Conservation (phyloP, 2,113 vertebrate species). For the Corythoichthys intestinalis region DNA sequence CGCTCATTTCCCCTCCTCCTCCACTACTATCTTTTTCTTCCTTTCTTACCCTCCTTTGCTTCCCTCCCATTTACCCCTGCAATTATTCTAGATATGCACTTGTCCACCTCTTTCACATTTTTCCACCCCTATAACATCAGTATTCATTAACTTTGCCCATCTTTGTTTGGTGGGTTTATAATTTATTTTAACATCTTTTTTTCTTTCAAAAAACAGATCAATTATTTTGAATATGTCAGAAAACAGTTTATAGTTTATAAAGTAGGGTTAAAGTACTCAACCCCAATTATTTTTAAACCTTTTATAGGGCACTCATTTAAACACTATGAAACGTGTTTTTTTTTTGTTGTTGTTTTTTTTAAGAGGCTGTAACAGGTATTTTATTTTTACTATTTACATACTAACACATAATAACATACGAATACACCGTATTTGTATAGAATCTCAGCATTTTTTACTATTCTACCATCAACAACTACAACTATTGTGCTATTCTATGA, state of each 20-base stretch:
- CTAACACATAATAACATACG: no score
- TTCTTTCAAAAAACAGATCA: not conserved
- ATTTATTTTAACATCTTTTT: constrained; percentile 18
- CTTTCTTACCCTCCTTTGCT: constrained; percentile 52
- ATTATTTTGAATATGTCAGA: not conserved
- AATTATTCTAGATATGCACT: constrained; percentile 53
- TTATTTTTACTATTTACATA: no score
- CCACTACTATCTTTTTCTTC: constrained; percentile 44
- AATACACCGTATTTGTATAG: no score
- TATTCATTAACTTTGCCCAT: constrained; percentile 46
- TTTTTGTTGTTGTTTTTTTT: no score
- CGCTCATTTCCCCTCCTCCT: constrained; percentile 58
- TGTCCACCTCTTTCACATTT: constrained; percentile 38
- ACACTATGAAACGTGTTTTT: no score
- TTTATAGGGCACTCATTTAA: no score
- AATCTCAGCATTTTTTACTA: no score
- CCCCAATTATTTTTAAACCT: not conserved
- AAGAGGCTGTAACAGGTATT: no score
- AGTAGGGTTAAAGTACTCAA: not conserved
- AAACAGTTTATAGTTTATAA: no score
- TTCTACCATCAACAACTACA: no score
- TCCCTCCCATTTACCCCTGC: constrained; percentile 51
- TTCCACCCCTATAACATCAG: constrained; percentile 33
- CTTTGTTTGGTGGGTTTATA: not conserved
- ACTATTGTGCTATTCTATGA: no score